A percentile compares a stretch with the other conserved stretches of the same genome.
Conservation (phyloP, 2,797 vertebrate species). For the Protosalanx chinensis region DNA sequence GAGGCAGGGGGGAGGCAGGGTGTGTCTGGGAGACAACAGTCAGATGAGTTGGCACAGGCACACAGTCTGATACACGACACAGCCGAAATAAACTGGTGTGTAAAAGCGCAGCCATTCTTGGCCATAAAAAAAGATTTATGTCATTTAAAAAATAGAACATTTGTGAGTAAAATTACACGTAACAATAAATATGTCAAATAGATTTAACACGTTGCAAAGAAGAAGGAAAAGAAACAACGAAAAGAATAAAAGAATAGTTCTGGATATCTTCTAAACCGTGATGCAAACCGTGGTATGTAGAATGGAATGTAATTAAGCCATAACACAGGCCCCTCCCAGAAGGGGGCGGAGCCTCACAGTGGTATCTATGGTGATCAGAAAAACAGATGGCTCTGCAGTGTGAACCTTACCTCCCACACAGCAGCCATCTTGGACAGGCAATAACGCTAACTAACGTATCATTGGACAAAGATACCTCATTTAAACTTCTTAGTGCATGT, state of each 20-base stretch:
- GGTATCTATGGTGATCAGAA: constrained; percentile 29
- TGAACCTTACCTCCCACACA: constrained; percentile 30
- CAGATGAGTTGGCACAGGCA: constrained; percentile 40
- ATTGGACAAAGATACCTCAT: constrained; percentile 49
- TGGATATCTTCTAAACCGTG: constrained; percentile 48
- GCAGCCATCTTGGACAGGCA: constrained; percentile 29
- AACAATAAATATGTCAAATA: constrained; percentile 72
- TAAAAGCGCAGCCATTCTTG: constrained; percentile 52
- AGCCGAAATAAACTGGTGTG: constrained; percentile 51
- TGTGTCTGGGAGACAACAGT: constrained; percentile 30
- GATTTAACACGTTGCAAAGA: constrained; percentile 47
- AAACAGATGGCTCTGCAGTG: constrained; percentile 24
- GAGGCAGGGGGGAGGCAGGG: background rate
- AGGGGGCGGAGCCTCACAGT: constrained; percentile 45
- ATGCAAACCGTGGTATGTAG: constrained; percentile 53
- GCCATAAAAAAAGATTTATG: constrained; percentile 52
- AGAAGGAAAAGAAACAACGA: background rate
- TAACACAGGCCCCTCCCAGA: constrained; percentile 19
- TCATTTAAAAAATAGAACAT: constrained; percentile 70
- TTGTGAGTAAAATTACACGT: constrained; percentile 67
- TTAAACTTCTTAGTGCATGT: constrained; percentile 56
- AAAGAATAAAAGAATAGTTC: constrained; percentile 16
- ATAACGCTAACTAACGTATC: constrained; percentile 23
- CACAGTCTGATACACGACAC: constrained; percentile 37
- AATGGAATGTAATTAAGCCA: constrained; percentile 75